phyloP scores from a whole-genome alignment of 2,797 vertebrate species.

The Clamator glandarius region DNA sequence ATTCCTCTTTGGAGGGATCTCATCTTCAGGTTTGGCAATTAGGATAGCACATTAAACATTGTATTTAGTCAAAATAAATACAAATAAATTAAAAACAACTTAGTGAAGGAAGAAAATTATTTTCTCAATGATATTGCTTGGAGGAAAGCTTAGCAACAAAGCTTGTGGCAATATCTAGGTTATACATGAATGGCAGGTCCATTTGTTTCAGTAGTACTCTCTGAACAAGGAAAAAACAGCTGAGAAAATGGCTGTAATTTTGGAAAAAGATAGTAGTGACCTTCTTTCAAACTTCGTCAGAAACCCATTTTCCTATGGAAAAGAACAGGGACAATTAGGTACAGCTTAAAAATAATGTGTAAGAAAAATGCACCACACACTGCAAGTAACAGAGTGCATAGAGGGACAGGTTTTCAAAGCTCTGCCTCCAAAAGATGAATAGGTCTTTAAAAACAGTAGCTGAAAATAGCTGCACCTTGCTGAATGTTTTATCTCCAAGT shows the following conservation, averaged over 20 bases:
- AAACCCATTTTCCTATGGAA: constrained; percentile 76
- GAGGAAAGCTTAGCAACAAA: background rate
- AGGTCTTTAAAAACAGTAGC: constrained; percentile 13
- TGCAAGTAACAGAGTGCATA: background rate
- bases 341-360: background rate
- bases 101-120: background rate
- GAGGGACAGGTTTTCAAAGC: background rate
- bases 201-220: constrained; percentile 65
- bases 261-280: constrained; percentile 69
- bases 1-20: constrained; percentile 7
- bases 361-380: background rate
- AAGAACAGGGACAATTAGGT: background rate
- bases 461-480: constrained; percentile 20
- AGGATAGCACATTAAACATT: background rate
- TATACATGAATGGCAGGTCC: background rate
- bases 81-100: constrained; percentile 52
- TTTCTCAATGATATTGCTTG: background rate
- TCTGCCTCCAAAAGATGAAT: background rate
- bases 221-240: constrained; percentile 57
- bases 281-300: constrained; percentile 74
- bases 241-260: constrained; percentile 55
- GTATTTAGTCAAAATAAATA: constrained; percentile 59
- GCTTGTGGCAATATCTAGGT: constrained; percentile 14
- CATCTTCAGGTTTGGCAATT: background rate
- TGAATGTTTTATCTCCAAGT: background rate